Conservation (phyloP, 2,797 vertebrate species). For the Eptatretus atami region DNA sequence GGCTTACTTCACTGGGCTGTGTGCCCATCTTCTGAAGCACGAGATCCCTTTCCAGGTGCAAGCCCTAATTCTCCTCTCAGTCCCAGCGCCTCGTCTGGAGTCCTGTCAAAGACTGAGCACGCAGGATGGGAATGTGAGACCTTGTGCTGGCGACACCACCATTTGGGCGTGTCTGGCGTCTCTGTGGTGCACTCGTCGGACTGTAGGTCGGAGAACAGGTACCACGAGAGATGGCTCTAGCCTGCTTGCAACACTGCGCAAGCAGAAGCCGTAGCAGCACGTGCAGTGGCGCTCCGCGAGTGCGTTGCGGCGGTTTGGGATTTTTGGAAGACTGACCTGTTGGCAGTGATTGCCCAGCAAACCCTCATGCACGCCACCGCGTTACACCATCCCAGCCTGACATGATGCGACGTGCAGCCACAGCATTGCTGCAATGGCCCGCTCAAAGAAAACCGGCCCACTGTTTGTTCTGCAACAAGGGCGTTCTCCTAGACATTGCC, state of each 20-base stretch:
- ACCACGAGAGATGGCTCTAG: conserved; percentile 94
- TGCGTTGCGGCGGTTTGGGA: conserved; percentile 60
- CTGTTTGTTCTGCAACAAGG: conserved; percentile 89
- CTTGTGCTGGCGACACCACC: conserved; percentile 79
- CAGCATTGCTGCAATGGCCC: conserved; percentile 72
- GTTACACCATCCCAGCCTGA: conserved; percentile 65
- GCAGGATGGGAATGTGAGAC: conserved; percentile 79
- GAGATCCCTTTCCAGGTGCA: conserved; percentile 64
- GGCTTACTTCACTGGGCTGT: conserved; percentile 99
- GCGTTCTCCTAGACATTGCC: conserved; percentile 83
- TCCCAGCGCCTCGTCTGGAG: conserved; percentile 82
- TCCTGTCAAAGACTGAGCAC: conserved; percentile 94
- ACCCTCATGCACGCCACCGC: conserved; percentile 51
- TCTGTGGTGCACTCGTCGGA: conserved; percentile 57
- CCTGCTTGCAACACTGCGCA: conserved; percentile 72
- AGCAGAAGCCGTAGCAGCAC: conserved; percentile 51
- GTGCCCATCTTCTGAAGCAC: conserved; percentile 72
- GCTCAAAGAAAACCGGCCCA: conserved; percentile 67
- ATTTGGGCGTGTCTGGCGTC: conserved; percentile 75
- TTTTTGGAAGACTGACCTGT: conserved; percentile 86
- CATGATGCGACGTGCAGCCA: conserved; percentile 97
- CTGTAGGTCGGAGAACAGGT: conserved; percentile 75
- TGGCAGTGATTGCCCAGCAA: conserved; percentile 90
- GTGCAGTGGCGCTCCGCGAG: conserved; percentile 71
- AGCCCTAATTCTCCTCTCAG: conserved; percentile 48